These are phyloP conservation scores for Thomomys bottae DNA, from an alignment of 2,113 vertebrate species.

Conservation along the genomic window DNA sequence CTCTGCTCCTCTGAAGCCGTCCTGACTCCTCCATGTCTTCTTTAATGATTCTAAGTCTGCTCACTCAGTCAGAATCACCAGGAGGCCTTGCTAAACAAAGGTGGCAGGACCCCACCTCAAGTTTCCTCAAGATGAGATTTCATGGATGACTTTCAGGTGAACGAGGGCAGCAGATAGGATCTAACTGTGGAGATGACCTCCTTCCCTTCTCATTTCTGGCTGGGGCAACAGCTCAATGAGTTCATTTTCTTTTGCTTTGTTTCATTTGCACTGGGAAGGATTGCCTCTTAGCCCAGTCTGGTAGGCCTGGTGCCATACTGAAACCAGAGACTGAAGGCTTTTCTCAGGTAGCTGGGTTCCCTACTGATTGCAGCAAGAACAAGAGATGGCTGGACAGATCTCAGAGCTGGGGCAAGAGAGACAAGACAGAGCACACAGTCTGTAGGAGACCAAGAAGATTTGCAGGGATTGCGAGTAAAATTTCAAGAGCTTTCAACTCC, in stretches of 20 bases:
- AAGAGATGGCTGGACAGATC: neutral
- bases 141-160: neutral
- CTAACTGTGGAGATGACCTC: neutral
- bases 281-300: neutral
- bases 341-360: neutral
- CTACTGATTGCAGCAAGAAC: neutral
- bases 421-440: no score
- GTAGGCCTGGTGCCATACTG: neutral
- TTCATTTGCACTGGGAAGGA: slow-evolving; percentile 2
- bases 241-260: neutral
- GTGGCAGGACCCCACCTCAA: neutral
- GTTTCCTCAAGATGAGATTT: slow-evolving; percentile 7
- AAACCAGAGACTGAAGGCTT: neutral
- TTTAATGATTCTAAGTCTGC: neutral
- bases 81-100: neutral
- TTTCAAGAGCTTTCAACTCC: no score
- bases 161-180: slow-evolving; percentile 1
- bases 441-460: neutral
- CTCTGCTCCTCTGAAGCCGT: neutral
- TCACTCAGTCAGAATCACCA: neutral
- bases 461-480: neutral
- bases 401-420: neutral
- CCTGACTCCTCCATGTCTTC: neutral
- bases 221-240: neutral
- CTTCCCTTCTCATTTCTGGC: neutral